A percentile compares a stretch with the other conserved stretches of the same genome.
These are phyloP conservation scores for Kryptolebias ocellatus DNA, from an alignment of 2,797 vertebrate genomes.

Conservation along the genomic window DNA sequence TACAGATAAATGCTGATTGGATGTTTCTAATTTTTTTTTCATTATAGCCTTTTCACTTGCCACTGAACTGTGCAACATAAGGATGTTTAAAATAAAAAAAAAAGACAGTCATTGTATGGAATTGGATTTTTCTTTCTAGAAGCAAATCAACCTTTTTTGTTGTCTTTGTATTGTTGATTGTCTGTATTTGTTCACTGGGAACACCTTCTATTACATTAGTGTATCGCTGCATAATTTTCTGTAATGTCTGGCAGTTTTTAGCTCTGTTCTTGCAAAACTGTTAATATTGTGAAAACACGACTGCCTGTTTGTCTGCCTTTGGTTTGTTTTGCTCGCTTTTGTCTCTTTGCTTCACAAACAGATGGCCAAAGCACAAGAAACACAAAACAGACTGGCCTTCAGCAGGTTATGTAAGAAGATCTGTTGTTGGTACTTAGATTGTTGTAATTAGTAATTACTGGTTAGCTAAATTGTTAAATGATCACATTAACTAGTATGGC, in stretches of 20 bases:
- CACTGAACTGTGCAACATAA: slow-evolving; percentile 9
- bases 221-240: slow-evolving; percentile 5
- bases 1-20: slow-evolving; percentile 45
- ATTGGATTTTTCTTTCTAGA: slow-evolving; percentile 13
- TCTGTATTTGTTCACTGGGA: slow-evolving; percentile 17
- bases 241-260: background rate
- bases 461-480: background rate
- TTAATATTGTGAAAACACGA: background rate
- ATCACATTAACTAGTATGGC: too few species aligned
- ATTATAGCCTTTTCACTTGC: slow-evolving; percentile 57
- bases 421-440: background rate
- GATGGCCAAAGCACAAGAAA: background rate
- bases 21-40: slow-evolving; percentile 54
- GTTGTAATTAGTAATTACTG: background rate
- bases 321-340: background rate
- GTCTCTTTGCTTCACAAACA: background rate
- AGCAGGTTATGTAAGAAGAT: background rate
- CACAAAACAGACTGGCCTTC: background rate
- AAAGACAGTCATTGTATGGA: slow-evolving; percentile 5
- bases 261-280: background rate
- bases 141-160: slow-evolving; percentile 6
- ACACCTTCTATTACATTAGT: background rate
- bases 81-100: slow-evolving; percentile 5
- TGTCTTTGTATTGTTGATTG: background rate
- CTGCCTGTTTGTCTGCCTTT: background rate